These are phyloP conservation scores for Drosophila pruinosa DNA, from an alignment of 1,140 invertebrate species.

Conservation along the genomic window DNA sequence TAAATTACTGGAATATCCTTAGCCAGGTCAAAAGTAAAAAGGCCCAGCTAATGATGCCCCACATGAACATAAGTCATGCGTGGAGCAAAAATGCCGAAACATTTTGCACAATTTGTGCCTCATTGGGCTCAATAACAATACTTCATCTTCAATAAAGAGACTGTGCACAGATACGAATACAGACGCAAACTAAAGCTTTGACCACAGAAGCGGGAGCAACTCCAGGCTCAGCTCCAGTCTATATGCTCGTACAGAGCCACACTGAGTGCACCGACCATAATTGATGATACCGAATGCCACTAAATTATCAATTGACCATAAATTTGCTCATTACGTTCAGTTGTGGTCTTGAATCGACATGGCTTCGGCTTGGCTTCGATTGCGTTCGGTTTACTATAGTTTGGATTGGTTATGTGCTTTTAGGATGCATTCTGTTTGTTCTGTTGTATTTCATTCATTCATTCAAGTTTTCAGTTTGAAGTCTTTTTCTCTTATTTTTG, in stretches of 20 bases:
- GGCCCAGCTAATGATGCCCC: slow-evolving; percentile 48
- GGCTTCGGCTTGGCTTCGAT: neutral
- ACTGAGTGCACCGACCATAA: slow-evolving; percentile 51
- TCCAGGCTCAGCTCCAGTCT: slow-evolving; percentile 2
- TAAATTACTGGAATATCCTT: slow-evolving; percentile 16
- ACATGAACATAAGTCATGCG: slow-evolving; percentile 72
- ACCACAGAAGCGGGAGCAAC: neutral
- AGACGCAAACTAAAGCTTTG: slow-evolving; percentile 1
- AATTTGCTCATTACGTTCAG: slow-evolving; percentile 82
- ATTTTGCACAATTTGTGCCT: slow-evolving; percentile 82
- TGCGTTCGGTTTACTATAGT: neutral
- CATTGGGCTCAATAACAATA: slow-evolving; percentile 81
- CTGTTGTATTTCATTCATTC: slow-evolving; percentile 42
- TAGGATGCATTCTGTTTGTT: slow-evolving; percentile 4
- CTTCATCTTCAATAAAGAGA: slow-evolving; percentile 68
- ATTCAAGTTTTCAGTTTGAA: slow-evolving; percentile 53
- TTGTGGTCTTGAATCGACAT: slow-evolving; percentile 18
- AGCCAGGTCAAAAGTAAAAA: slow-evolving; percentile 17
- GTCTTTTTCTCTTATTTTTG: slow-evolving; percentile 1
- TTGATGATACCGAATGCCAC: slow-evolving; percentile 82
- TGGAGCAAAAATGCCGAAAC: slow-evolving; percentile 56
- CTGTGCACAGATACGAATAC: neutral
- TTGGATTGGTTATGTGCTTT: neutral
- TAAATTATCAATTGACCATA: slow-evolving; percentile 83
- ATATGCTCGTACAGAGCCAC: neutral